A percentile compares a stretch with the other conserved stretches of the same genome.
Evolutionary conservation across 2,797 vertebrate genomes (phyloP).

Genomic region (Gouania willdenowi): DNA sequence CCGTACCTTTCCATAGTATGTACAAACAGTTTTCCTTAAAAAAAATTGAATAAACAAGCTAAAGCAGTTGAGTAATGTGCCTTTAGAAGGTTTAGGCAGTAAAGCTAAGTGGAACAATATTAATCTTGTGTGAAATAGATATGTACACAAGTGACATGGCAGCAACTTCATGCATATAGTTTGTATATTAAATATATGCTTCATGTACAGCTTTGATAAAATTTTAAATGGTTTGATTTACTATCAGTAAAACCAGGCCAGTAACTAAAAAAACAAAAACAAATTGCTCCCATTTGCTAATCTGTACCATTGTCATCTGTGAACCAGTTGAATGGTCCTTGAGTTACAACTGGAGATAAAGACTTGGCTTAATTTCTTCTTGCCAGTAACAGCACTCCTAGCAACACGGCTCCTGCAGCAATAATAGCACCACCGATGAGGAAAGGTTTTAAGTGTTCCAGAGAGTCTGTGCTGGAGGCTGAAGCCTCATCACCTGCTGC

Average conservation of each 20-base stretch:
- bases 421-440: constrained; percentile 75
- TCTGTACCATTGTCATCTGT: constrained; percentile 57
- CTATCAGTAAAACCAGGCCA: constrained; percentile 52
- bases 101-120: constrained; percentile 19
- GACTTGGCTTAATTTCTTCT: constrained; percentile 72
- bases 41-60: constrained; percentile 39
- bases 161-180: constrained; percentile 60
- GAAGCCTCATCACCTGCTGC: constrained; percentile 55
- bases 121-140: constrained; percentile 12
- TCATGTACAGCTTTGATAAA: constrained; percentile 46
- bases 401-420: constrained; percentile 74
- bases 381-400: constrained; percentile 73
- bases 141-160: constrained; percentile 37
- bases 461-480: constrained; percentile 69
- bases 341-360: constrained; percentile 31
- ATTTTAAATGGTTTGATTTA: constrained; percentile 39
- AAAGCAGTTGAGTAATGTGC: constrained; percentile 32
- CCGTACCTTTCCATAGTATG: no score
- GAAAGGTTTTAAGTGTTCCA: constrained; percentile 80
- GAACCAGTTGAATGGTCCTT: constrained; percentile 52
- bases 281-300: constrained; percentile 49
- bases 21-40: no score
- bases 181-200: constrained; percentile 36
- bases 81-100: constrained; percentile 23
- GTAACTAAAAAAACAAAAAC: constrained; percentile 35